A percentile compares a stretch with the other conserved stretches of the same genome.
Evolutionary conservation across 2,888 invertebrate genomes (phyloP).

Genomic region (Halictus ligatus): DNA sequence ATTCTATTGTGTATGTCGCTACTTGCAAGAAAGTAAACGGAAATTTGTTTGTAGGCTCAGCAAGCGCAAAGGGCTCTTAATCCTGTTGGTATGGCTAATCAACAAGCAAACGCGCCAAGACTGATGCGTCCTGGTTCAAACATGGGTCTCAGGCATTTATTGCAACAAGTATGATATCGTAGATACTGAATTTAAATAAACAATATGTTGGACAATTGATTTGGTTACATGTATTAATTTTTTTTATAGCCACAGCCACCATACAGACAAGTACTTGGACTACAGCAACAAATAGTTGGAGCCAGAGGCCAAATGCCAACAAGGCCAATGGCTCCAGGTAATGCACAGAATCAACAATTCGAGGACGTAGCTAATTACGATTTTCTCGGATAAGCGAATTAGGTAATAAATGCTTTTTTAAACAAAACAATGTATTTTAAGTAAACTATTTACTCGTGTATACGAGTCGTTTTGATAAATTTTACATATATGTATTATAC

Average conservation of each 20-base stretch:
- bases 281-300: constrained; percentile 86
- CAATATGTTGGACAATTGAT: background rate
- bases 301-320: constrained; percentile 84
- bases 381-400: constrained; percentile 82
- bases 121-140: constrained; percentile 92
- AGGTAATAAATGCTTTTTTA: background rate
- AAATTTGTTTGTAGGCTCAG: constrained; percentile 75
- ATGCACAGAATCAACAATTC: constrained; percentile 85
- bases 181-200: background rate
- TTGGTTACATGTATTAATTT: background rate
- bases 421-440: background rate
- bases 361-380: constrained; percentile 85
- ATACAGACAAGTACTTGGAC: constrained; percentile 87
- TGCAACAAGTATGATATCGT: constrained; percentile 88
- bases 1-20: background rate
- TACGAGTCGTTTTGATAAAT: constrained; percentile 5
- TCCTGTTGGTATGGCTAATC: constrained; percentile 80
- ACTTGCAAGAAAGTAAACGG: background rate
- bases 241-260: constrained; percentile 87
- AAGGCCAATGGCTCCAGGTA: constrained; percentile 82
- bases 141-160: constrained; percentile 91
- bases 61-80: constrained; percentile 82
- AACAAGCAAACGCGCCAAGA: constrained; percentile 86
- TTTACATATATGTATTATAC: background rate
- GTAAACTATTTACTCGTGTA: constrained; percentile 8